Conservation (phyloP, 2,797 vertebrate genomes). For the Huso huso region DNA sequence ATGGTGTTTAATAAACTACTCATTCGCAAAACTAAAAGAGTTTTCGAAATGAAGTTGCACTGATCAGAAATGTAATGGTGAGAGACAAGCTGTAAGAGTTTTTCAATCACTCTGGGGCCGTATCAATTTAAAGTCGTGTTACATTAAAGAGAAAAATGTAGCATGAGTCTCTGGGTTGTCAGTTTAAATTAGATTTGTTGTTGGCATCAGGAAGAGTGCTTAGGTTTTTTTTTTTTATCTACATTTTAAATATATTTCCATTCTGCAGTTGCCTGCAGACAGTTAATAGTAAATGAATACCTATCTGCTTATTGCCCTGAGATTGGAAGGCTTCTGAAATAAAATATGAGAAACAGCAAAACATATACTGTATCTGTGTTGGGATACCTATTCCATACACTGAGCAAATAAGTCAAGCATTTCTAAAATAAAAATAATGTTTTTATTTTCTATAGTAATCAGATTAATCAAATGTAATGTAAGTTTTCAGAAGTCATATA, state of each 20-base stretch:
- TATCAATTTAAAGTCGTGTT: constrained; percentile 71
- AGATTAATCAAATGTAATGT: constrained; percentile 2
- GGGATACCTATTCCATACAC: constrained; percentile 32
- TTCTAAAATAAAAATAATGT: not conserved
- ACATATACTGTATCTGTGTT: not conserved
- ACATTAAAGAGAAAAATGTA: constrained; percentile 65
- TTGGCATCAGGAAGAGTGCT: constrained; percentile 59
- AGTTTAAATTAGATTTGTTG: constrained; percentile 69
- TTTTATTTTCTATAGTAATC: constrained; percentile 3
- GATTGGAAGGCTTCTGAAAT: constrained; percentile 37
- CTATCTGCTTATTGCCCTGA: constrained; percentile 35
- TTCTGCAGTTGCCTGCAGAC: constrained; percentile 30
- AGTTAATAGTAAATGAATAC: constrained; percentile 26
- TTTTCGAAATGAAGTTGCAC: constrained; percentile 69
- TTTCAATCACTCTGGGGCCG: constrained; percentile 67
- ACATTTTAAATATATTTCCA: constrained; percentile 52
- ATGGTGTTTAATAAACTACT: constrained; percentile 15
- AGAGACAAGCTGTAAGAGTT: constrained; percentile 69
- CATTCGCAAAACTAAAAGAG: constrained; percentile 41
- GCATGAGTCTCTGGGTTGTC: constrained; percentile 57
- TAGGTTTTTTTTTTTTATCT: constrained; percentile 37
- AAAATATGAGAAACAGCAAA: constrained; percentile 26
- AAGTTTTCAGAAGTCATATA: not conserved
- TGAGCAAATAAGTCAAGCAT: constrained; percentile 11
- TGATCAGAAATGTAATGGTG: constrained; percentile 67